These are phyloP conservation scores for Apostichopus californicus DNA, from an alignment of 35 echinoderm and acorn worm genomes.

Conservation along the genomic window DNA sequence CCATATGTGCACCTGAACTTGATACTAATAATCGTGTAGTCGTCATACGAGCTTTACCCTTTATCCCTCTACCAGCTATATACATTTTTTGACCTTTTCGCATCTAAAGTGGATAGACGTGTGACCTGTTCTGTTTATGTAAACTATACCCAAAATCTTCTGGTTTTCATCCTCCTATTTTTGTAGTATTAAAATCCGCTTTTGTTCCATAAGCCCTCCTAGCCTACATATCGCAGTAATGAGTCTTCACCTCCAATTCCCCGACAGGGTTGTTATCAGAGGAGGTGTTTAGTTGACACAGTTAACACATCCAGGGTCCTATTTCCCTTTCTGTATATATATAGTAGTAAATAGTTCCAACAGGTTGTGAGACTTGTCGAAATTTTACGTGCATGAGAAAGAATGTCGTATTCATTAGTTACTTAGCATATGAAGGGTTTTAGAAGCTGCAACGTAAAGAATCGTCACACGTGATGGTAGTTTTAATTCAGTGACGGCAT, in stretches of 20 bases:
- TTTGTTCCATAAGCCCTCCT: background rate
- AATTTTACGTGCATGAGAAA: too few species aligned
- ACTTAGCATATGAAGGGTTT: too few species aligned
- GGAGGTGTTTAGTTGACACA: constrained; percentile 36
- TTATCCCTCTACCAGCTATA: too few species aligned
- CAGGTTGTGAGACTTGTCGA: too few species aligned
- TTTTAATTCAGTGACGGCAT: too few species aligned
- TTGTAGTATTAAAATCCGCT: background rate
- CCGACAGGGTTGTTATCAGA: background rate
- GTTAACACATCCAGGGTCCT: constrained; percentile 9
- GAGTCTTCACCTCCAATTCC: background rate
- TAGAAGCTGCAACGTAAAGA: too few species aligned
- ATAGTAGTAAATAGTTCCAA: too few species aligned
- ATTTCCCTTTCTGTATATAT: background rate
- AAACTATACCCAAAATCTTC: background rate
- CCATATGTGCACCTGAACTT: too few species aligned
- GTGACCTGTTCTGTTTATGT: background rate
- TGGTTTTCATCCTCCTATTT: background rate
- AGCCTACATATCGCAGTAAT: background rate
- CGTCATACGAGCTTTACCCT: too few species aligned
- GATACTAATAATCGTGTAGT: too few species aligned
- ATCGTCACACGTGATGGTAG: too few species aligned
- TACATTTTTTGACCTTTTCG: background rate
- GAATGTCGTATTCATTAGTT: too few species aligned
- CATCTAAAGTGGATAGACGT: background rate